Evolutionary conservation across 2,113 vertebrate species (phyloP), one percentile per base, ranked within the genome.

Genomic region (Toxotes jaculatrix): DNA sequence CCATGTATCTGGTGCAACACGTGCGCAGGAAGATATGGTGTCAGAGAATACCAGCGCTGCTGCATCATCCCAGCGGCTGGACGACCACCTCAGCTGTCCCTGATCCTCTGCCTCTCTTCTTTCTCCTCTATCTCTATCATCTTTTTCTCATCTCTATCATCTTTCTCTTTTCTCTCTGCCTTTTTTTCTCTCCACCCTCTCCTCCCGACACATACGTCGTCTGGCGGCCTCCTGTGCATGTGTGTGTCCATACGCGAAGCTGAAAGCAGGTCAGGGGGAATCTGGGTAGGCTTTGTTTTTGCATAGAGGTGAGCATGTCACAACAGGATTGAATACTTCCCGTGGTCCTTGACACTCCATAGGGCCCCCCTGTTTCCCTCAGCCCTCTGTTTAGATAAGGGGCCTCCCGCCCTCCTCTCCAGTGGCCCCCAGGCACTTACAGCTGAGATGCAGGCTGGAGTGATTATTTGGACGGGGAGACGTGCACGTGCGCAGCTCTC

Each of bases 261-360:
- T 27, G 11, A 75, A 77, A 84, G 76, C 80, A 31, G 86, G 84
- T 79, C 79, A 75, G 21, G 70, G 53, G 66, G 79, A 51, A 21
- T 76, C 62, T 36, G 74, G 64, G 61, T 16, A 42, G 49, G 70
- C 47, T 86, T 84, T 91, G 77, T 86, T 91, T 82, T 80, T 55
- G 71, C 32, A 21, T 72, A 0, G 83, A 87, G 88, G 85, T 79
- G 84, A 90, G 85, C 85, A 67, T 92, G 91, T 93, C 89, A 89
- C 89, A 85, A 87, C 85, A 87, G 83, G 89, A 93, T 93, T 91
- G 87, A 93, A 93, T 79, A 86, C 88, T 93, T 94, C 92, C 92
- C 7, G 47, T 72, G 79, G 87, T 89, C 91, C 86, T 88, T 86
- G 88, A 90, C 69, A 74, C 88, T 69, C 77, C 73, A 17, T 68